These are phyloP conservation scores for Leptopilina drosophilae DNA, from an alignment of 2,888 invertebrate species.

Conservation along the genomic window DNA sequence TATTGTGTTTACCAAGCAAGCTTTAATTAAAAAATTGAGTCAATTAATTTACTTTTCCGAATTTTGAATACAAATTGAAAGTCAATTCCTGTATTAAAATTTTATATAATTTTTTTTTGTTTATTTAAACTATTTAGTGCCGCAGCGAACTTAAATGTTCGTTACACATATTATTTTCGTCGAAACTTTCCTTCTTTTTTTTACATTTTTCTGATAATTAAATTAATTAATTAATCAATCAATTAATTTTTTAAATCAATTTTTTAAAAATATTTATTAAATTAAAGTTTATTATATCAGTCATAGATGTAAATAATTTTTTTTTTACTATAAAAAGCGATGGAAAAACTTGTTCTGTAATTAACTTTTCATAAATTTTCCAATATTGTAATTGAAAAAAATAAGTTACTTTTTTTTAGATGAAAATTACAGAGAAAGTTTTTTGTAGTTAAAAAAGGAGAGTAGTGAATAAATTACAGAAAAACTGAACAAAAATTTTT, in stretches of 20 bases:
- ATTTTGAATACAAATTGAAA: neutral
- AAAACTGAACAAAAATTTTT: neutral
- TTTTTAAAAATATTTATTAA: neutral
- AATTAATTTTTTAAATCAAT: neutral
- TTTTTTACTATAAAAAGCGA: slow-evolving; percentile 1
- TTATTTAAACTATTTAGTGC: neutral
- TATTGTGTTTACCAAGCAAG: slow-evolving; percentile 48
- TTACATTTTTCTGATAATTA: neutral
- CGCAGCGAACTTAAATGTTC: neutral
- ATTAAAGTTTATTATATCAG: neutral
- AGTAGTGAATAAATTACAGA: slow-evolving; percentile 7
- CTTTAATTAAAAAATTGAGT: slow-evolving; percentile 8
- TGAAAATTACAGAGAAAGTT: slow-evolving; percentile 22
- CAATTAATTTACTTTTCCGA: slow-evolving; percentile 5
- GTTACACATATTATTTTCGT: neutral
- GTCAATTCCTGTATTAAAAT: neutral
- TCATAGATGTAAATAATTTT: neutral
- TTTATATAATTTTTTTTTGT: neutral
- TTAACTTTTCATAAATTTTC: neutral
- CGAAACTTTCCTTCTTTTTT: neutral
- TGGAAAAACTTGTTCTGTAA: slow-evolving; percentile 2
- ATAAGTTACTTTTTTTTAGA: neutral
- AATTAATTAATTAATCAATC: no score
- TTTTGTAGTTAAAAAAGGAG: neutral
- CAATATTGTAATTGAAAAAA: neutral